These are phyloP conservation scores for Ptychobarbus kaznakovi DNA, from an alignment of 2,797 vertebrate genomes.

Conservation along the genomic window DNA sequence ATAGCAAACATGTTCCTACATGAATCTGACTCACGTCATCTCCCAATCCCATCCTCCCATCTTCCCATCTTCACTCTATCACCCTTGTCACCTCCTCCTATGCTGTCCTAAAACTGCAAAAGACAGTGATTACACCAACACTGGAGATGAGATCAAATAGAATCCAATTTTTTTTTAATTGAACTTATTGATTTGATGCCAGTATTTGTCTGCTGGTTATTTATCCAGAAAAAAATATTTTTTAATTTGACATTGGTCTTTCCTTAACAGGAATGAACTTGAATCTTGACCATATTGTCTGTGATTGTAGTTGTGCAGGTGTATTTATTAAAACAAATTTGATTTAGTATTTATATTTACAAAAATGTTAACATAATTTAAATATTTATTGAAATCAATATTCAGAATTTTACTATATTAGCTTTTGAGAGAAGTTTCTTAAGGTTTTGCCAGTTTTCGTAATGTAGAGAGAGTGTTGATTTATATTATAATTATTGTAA, in stretches of 20 bases:
- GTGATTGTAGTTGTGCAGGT: neutral
- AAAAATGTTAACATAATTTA: neutral
- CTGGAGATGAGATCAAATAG: neutral
- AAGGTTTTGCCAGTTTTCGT: neutral
- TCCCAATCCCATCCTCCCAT: neutral
- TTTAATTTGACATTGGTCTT: neutral
- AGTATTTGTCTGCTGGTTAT: neutral
- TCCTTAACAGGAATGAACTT: neutral
- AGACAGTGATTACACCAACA: neutral
- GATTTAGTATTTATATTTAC: neutral
- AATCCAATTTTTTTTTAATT: neutral
- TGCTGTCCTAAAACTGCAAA: neutral
- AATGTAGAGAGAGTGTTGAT: neutral
- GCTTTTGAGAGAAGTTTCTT: neutral
- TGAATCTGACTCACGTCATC: neutral
- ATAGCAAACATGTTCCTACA: conserved; percentile 10
- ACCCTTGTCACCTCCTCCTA: neutral
- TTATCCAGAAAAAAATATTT: neutral
- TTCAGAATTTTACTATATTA: neutral
- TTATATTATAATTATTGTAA: neutral
- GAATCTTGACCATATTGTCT: neutral
- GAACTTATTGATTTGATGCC: neutral
- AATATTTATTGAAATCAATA: neutral
- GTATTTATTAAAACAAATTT: neutral
- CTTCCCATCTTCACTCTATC: neutral